phyloP scores from a whole-genome alignment of 2,888 invertebrate species.

The Notodonta dromedarius region DNA sequence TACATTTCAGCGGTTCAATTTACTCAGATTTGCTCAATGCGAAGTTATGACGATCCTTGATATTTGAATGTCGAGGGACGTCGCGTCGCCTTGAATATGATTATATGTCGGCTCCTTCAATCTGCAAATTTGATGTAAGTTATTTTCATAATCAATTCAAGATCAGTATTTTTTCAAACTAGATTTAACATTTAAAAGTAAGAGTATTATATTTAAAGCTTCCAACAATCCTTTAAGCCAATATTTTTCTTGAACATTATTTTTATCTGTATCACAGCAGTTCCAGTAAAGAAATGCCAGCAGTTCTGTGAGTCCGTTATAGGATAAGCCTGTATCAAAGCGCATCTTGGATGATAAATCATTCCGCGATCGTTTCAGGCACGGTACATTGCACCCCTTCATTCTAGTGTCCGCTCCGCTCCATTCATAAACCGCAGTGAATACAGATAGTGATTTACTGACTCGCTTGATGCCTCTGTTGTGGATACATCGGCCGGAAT shows the following conservation, averaged over 20 bases:
- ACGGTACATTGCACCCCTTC: conserved; percentile 31
- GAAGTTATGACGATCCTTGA: conserved; percentile 35
- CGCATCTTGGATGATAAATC: conserved; percentile 37
- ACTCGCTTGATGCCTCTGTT: conserved; percentile 20
- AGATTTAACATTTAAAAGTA: no score
- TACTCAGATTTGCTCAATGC: conserved; percentile 25
- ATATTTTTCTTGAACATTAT: no score
- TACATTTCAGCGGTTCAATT: conserved; percentile 33
- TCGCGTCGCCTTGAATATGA: conserved; percentile 28
- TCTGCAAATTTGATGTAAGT: conserved; percentile 14
- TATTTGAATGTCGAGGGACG: conserved; percentile 31
- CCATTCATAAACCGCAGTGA: conserved; percentile 42
- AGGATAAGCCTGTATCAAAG: conserved; percentile 39
- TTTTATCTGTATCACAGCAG: conserved; percentile 11
- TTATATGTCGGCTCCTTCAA: conserved; percentile 15
- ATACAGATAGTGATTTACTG: conserved; percentile 41
- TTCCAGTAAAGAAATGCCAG: conserved; percentile 24
- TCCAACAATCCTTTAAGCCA: no score
- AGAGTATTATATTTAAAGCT: no score
- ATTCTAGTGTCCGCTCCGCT: conserved; percentile 31
- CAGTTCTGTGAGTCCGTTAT: conserved; percentile 39
- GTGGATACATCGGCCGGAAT: background rate
- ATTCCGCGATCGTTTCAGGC: conserved; percentile 17
- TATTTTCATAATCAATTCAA: background rate
- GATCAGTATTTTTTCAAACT: no score